A percentile compares a stretch with the other conserved stretches of the same genome.
phyloP scores from a whole-genome alignment of 2,888 invertebrate species.

The Metellina segmentata region DNA sequence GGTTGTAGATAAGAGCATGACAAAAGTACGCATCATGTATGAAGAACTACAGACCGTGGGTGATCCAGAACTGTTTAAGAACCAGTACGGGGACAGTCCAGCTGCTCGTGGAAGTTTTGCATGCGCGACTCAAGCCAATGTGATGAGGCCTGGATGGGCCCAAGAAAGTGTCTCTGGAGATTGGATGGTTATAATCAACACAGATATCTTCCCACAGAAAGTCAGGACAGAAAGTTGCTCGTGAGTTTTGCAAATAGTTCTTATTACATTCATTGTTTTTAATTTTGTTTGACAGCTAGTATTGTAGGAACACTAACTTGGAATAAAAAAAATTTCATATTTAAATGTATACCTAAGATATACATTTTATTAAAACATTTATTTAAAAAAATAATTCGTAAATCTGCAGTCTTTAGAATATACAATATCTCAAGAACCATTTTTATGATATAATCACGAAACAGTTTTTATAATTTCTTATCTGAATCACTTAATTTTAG shows the following conservation, averaged over 20 bases:
- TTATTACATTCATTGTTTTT: neutral
- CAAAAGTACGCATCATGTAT: slow-evolving; percentile 77
- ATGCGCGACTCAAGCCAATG: slow-evolving; percentile 77
- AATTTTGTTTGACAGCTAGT: too few relatives aligned
- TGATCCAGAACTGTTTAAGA: slow-evolving; percentile 77
- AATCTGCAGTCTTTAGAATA: too few relatives aligned
- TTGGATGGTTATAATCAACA: slow-evolving; percentile 88
- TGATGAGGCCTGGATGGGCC: slow-evolving; percentile 78
- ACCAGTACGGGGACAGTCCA: slow-evolving; percentile 76
- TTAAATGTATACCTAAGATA: too few relatives aligned
- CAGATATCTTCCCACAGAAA: slow-evolving; percentile 86
- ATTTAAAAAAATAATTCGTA: too few relatives aligned
- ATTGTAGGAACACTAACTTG: too few relatives aligned
- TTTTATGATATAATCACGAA: too few relatives aligned
- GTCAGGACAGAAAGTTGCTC: slow-evolving; percentile 88
- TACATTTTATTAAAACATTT: too few relatives aligned
- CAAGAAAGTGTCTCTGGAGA: slow-evolving; percentile 82
- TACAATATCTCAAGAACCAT: too few relatives aligned
- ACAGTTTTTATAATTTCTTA: too few relatives aligned
- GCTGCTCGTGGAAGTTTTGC: slow-evolving; percentile 77
- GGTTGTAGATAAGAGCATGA: slow-evolving; percentile 77
- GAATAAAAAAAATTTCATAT: too few relatives aligned
- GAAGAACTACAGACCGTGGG: slow-evolving; percentile 78
- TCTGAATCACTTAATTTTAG: too few relatives aligned
- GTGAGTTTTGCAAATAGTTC: slow-evolving; percentile 83